These are phyloP conservation scores for Mastigias papua DNA, from an alignment of 30 jellyfish, hydroid and myxozoan genomes.

Conservation along the genomic window DNA sequence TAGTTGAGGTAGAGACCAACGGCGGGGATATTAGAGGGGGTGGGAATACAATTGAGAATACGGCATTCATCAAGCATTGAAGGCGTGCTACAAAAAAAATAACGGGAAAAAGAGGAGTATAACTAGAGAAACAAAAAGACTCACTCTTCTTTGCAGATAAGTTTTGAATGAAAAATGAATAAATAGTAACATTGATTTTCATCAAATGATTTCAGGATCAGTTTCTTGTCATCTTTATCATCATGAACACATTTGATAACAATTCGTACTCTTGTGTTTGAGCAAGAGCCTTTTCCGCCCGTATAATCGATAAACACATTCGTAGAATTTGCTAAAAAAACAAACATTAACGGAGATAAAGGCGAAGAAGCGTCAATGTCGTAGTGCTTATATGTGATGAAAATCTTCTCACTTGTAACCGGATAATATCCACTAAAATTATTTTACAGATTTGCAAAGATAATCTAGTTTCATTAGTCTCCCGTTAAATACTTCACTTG, in stretches of 20 bases:
- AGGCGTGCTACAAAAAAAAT: not conserved
- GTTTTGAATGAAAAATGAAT: conserved; percentile 29
- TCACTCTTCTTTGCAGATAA: conserved; percentile 37
- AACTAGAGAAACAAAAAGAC: not conserved
- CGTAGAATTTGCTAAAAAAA: conserved; percentile 71
- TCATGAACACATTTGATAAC: conserved; percentile 41
- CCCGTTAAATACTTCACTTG: no score
- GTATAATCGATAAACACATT: conserved; percentile 34
- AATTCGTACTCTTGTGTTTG: conserved; percentile 30
- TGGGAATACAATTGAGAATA: no score
- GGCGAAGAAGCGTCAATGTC: not conserved
- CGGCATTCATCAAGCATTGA: no score
- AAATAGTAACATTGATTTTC: conserved; percentile 20
- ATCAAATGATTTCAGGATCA: not conserved
- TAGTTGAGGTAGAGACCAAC: no score
- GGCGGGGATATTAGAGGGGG: no score
- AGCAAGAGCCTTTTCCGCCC: conserved; percentile 64
- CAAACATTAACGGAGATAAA: not conserved
- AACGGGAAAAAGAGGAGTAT: not conserved
- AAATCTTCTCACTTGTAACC: no score
- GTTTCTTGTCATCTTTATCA: conserved; percentile 16
- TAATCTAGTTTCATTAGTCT: no score
- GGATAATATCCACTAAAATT: no score
- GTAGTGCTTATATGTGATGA: no score
- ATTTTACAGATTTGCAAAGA: no score